Evolutionary conservation across 2,797 vertebrate genomes (phyloP).

Genomic region (Rhinatrema bivittatum): DNA sequence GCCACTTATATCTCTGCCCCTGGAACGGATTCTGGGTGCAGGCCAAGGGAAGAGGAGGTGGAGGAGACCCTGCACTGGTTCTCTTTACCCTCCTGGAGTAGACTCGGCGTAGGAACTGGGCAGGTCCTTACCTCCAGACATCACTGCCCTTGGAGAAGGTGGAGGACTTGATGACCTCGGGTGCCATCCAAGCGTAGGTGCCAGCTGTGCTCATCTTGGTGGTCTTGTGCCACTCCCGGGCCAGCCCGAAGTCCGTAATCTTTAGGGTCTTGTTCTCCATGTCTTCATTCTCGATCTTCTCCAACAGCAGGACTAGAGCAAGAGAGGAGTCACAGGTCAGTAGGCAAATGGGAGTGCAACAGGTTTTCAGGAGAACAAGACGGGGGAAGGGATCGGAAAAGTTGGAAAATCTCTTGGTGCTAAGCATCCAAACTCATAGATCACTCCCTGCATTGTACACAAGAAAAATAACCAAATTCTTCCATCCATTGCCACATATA

Average conservation of each 20-base stretch:
- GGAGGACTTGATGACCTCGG: conserved; percentile 84
- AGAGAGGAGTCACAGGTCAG: neutral
- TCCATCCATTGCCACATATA: too few species aligned
- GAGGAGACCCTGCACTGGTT: neutral
- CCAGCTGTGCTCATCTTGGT: conserved; percentile 86
- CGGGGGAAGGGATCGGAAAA: neutral
- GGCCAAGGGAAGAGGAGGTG: too few species aligned
- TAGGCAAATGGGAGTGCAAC: neutral
- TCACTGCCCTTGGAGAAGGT: conserved; percentile 87
- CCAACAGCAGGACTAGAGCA: conserved; percentile 69
- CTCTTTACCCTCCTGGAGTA: neutral
- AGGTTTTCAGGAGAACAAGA: neutral
- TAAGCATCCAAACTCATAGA: too few species aligned
- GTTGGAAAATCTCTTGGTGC: neutral
- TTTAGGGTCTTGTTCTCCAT: conserved; percentile 79
- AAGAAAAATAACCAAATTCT: too few species aligned
- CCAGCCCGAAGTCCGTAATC: conserved; percentile 84
- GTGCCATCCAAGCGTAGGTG: conserved; percentile 89
- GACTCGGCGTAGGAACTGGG: neutral
- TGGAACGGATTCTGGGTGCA: too few species aligned
- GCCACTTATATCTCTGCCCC: too few species aligned
- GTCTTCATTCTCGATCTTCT: conserved; percentile 72
- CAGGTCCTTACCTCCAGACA: conserved; percentile 71
- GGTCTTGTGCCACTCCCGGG: conserved; percentile 85
- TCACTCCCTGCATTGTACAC: too few species aligned